Evolutionary conservation across 2,888 invertebrate species (phyloP).

Genomic region (Cyclophora punctaria): DNA sequence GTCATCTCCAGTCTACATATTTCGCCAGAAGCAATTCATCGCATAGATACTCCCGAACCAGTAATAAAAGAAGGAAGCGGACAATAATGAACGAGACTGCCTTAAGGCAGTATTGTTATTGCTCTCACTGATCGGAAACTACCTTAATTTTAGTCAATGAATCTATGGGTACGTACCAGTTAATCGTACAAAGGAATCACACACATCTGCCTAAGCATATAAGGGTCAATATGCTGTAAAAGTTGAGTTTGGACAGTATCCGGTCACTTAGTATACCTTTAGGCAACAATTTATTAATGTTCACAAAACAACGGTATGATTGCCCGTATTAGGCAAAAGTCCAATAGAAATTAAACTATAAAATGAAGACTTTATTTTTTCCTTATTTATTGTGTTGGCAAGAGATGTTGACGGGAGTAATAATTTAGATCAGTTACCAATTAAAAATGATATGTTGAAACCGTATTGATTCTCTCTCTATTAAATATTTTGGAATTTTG

Average conservation of each 20-base stretch:
- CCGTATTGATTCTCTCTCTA: slow-evolving; percentile 15
- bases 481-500: slow-evolving; percentile 10
- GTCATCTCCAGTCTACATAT: not conserved
- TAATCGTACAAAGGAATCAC: slow-evolving; percentile 12
- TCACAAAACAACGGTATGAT: slow-evolving; percentile 55
- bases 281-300: slow-evolving; percentile 67
- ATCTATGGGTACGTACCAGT: slow-evolving; percentile 62
- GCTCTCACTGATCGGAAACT: slow-evolving; percentile 62
- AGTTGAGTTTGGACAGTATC: slow-evolving; percentile 43
- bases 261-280: slow-evolving; percentile 58
- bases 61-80: slow-evolving; percentile 45
- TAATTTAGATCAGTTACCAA: slow-evolving; percentile 18
- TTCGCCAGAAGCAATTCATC: slow-evolving; percentile 9
- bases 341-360: slow-evolving; percentile 44
- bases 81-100: slow-evolving; percentile 48
- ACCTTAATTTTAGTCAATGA: slow-evolving; percentile 69
- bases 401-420: slow-evolving; percentile 21
- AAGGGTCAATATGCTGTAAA: slow-evolving; percentile 7
- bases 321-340: slow-evolving; percentile 58
- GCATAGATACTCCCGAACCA: slow-evolving; percentile 14
- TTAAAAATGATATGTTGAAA: slow-evolving; percentile 8
- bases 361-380: slow-evolving; percentile 51
- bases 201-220: slow-evolving; percentile 14
- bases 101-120: slow-evolving; percentile 57
- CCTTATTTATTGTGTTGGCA: slow-evolving; percentile 24